Evolutionary conservation across 2,113 vertebrate genomes (phyloP), one percentile per base, ranked within the genome.

Genomic region (Sorex araneus): DNA sequence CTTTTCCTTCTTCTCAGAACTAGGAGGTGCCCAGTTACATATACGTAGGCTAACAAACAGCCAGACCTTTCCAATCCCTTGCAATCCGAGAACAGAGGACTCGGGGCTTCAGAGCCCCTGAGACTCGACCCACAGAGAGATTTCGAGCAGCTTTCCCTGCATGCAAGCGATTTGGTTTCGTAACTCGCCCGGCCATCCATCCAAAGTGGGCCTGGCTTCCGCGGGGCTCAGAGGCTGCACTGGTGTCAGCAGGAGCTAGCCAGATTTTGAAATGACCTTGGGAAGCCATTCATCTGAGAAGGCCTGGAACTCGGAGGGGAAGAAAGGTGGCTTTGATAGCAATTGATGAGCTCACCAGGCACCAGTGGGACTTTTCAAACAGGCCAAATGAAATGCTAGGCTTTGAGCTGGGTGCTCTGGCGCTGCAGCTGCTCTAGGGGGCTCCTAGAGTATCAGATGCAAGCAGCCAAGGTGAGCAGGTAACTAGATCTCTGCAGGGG

Each of bases 1-100:
- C 30, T 10, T 66, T 43, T 64, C 82, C 78, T 54, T 86, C 88
- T 75, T 80, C 71, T 87, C 50, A 43, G 87, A 80, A 43, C 28
- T 18, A 45, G 71, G 71, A 66, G 23, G 60, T 69, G 54, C 91
- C 63, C 18, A 57, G 70, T 71, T 92, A 40, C 25, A 36, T n/a
- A 21, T n/a, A 21, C 78, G 40, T 15, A 10, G 66, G 67, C 67
- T 70, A 11, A 75, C 63, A 81, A 75, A 40, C 18, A 32, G 19
- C 57, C n/a, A 0, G 43, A 40, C 19, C 66, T 75, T 70, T 88
- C 79, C 36, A 32, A 75, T 40, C 43, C 75, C 1, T 0, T 54
- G 86, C 25, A 71, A 70, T 0, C 0, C 11, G 91, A 93, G 90
- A 60, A 11, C 32, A 7, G 28, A 30, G 32, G 18, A 3, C 10